Evolutionary conservation across 2,797 vertebrate genomes (phyloP), one percentile per base, ranked within the genome.

Genomic region (Danio aesculapii): DNA sequence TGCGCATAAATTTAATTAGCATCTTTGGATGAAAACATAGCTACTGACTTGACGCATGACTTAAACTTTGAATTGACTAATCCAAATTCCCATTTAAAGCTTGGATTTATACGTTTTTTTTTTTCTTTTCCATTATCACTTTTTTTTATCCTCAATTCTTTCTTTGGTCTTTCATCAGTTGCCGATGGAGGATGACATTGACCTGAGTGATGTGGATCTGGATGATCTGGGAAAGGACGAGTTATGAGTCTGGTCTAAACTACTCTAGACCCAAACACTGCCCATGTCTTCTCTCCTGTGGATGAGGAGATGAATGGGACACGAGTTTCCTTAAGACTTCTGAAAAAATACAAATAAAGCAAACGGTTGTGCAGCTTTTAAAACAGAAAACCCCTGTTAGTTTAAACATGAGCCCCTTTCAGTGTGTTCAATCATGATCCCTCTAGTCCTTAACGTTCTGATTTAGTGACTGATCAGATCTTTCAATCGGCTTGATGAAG

Each of bases 121-220:
- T 1, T 30, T 30, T 1, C 3, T 30, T 30, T 1, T 30, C 30
- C 30, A 30, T 30, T 30, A 30, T 30, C 30, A 1, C 30, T 30
- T 30, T 30, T 69, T 55, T 4, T 52, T 46, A 10, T 72, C 21
- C 44, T 81, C 6, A 63, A 72, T 7, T 16, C 4, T 13, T 17
- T 62, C 17, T 67, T 41, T 81, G 19, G 3, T 10, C 11, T 19
- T 39, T 44, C 55, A 43, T 14, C 92, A 99, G 98, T 96, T 98
- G 87, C 98, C 97, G 0, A 91, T 90, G 85, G 97, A 98, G 93
- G 98, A 99, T 0, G 97, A 99, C 14, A 97, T 97, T 39, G 97
- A 99, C 90, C 95, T 98, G 87, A 99, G 96, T 1, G 98, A 99
- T 0, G 91, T 99, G 71, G 96, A 98, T 81, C 93, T 99, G 16